phyloP scores from a whole-genome alignment of 2,888 invertebrate genomes.

The Dermolepida albohirtum region DNA sequence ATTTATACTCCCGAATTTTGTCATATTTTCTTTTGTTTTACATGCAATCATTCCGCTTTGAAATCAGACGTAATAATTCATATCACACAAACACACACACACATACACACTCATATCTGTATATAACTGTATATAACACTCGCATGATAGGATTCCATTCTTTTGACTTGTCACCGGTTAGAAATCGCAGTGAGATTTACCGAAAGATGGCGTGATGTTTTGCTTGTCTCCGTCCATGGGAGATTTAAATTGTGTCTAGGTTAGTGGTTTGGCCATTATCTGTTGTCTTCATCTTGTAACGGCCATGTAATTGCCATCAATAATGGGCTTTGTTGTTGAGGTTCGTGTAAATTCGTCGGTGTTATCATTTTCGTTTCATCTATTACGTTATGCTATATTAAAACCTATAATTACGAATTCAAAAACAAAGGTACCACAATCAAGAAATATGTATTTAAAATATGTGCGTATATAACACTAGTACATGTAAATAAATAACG shows the following conservation, averaged over 20 bases:
- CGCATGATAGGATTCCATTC: constrained; percentile 62
- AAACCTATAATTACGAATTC: constrained; percentile 40
- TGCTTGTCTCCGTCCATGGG: constrained; percentile 61
- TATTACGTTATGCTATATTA: constrained; percentile 39
- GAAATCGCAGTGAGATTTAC: constrained; percentile 63
- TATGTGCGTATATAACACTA: not conserved
- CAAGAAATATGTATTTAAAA: too few species aligned
- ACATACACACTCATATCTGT: too few species aligned
- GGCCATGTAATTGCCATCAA: constrained; percentile 59
- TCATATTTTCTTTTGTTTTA: too few species aligned
- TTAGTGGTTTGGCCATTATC: constrained; percentile 61
- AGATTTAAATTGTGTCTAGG: constrained; percentile 64
- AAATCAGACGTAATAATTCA: too few species aligned
- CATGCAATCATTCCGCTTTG: too few species aligned
- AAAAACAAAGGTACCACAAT: constrained; percentile 26
- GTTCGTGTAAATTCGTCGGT: constrained; percentile 46
- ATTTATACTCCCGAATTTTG: too few species aligned
- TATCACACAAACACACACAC: too few species aligned
- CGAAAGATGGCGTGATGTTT: constrained; percentile 65
- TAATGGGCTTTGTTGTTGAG: constrained; percentile 50
- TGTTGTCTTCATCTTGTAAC: constrained; percentile 61
- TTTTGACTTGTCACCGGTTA: constrained; percentile 57
- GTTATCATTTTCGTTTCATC: constrained; percentile 42
- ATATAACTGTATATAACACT: constrained; percentile 1
- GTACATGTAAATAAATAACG: too few species aligned